Conservation (phyloP, 2,797 vertebrate genomes). For the Pelochelys cantorii region DNA sequence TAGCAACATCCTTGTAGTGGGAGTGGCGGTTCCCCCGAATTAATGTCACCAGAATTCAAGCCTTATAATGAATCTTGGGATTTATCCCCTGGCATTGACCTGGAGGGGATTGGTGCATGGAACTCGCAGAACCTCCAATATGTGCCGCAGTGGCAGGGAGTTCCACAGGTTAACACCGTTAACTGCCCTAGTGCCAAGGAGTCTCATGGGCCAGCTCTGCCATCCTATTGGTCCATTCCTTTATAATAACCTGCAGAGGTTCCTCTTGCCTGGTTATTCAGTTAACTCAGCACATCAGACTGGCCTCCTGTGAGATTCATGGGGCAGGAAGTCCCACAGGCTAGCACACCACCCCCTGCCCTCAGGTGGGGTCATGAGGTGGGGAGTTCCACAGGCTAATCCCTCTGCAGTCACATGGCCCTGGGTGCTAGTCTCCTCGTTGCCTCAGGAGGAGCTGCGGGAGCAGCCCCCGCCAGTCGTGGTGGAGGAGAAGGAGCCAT, state of each 20-base stretch:
- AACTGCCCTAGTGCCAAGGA: not conserved
- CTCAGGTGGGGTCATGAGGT: not conserved
- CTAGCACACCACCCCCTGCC: not conserved
- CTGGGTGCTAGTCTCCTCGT: not conserved
- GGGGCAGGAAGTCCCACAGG: not conserved
- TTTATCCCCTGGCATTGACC: not conserved
- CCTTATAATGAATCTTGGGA: not conserved
- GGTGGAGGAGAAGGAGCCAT: slow-evolving; percentile 81
- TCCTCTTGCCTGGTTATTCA: not conserved
- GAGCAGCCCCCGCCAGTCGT: slow-evolving; percentile 78
- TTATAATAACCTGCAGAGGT: not conserved
- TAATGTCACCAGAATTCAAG: not conserved
- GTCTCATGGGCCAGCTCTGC: not conserved
- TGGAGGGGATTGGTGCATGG: not conserved
- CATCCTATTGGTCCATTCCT: not conserved
- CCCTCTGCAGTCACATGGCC: not conserved
- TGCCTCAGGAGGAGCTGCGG: slow-evolving; percentile 86
- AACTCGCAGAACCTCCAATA: not conserved
- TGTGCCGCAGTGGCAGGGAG: too few relatives aligned
- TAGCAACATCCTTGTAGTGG: not conserved
- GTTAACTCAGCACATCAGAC: not conserved
- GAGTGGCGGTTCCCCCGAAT: not conserved
- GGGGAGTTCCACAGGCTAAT: not conserved
- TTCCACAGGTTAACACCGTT: not conserved
- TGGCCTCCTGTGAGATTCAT: not conserved